Evolutionary conservation across 2,888 invertebrate species (phyloP), one percentile per base, ranked within the genome.

Genomic region (Drosophila barbarae): DNA sequence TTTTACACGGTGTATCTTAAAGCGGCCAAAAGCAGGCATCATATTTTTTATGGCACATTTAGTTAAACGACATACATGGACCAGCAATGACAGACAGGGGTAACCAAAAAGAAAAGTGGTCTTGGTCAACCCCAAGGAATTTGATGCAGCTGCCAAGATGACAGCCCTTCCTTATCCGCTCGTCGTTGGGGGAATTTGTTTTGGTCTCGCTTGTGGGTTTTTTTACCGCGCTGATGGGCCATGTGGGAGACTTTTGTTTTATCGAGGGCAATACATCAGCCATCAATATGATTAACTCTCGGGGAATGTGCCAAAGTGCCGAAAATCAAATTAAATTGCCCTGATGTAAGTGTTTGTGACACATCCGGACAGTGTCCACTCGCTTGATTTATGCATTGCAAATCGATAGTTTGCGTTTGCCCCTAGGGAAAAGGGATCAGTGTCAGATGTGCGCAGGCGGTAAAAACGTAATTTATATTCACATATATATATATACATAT

Each of bases 301-400:
- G 64, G 59, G 71, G 71, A 75, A 73, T 83, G 78, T 75, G 79
- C 77, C 85, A 72, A 81, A 86, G 85, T 75, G 76, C 74, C 77
- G 76, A 75, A 87, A 87, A 87, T 86, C 84, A 86, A 86, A 87
- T 88, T 87, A 86, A 86, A 85, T 86, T 75, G 81, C 75, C 77
- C 77, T 87, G 88, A 89, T 87, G 77, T 86, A 84, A 87, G 84
- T 86, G 88, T 83, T 87, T 77, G 81, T 88, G 88, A 88, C 88
- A 88, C 76, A 79, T 85, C 76, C 71, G 76, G 56, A 72, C 73
- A 66, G 64, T 69, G 51, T 55, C 21, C 53, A 44, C 26, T 52
- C 41, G 47, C 61, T 71, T 82, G 86, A 85, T 84, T 81, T 77
- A 81, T 86, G 77, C 73, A 69, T 46, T 52, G 55, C 64, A 71